Evolutionary conservation across 2,797 vertebrate genomes (phyloP), one percentile per base, ranked within the genome.

Genomic region (Pangasius sanitwongsei): DNA sequence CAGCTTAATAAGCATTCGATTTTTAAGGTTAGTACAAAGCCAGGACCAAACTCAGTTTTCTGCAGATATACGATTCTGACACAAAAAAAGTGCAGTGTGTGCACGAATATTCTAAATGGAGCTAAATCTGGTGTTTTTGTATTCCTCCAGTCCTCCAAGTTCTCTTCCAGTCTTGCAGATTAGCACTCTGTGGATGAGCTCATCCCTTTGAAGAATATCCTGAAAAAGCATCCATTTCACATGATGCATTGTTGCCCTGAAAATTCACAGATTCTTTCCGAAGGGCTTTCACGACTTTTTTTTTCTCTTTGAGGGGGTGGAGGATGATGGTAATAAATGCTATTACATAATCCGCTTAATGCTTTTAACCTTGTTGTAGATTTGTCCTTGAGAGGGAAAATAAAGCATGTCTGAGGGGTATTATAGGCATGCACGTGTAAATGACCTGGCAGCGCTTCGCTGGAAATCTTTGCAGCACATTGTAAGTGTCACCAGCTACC

Each of bases 91-190:
- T 80, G 50, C 81, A 57, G 69, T 86, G 87, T 84, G 13, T 89
- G 89, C 88, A 85, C 75, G 81, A 91, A 87, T 88, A 80, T 88
- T 85, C n/a, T 74, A 85, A 88, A 88, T 37, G 3, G 25, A 12
- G 85, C 65, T 87, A 89, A 92, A 92, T 92, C 82, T 87, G 88
- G 69, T 89, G 89, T 86, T 89, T 87, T 92, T 91, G 84, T 75
- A 75, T 87, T 87, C 83, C 87, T 91, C 44, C 75, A 90, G 90
- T 90, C 86, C 87, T 90, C 83, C 82, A 82, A 83, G 77, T 75
- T 89, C 75, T 86, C 70, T 72, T 88, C 86, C 80, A 72, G 69
- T 87, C 81, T 72, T 78, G 83, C 86, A 92, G 90, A 92, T 92
- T 91, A 90, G 82, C 82, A 88, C 57, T 53, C 87, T 88, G 34